Percentiles rank a stretch among this genome's conserved stretches.
phyloP scores from a whole-genome alignment of 2,888 invertebrate genomes.

The Cephus sareptanus region DNA sequence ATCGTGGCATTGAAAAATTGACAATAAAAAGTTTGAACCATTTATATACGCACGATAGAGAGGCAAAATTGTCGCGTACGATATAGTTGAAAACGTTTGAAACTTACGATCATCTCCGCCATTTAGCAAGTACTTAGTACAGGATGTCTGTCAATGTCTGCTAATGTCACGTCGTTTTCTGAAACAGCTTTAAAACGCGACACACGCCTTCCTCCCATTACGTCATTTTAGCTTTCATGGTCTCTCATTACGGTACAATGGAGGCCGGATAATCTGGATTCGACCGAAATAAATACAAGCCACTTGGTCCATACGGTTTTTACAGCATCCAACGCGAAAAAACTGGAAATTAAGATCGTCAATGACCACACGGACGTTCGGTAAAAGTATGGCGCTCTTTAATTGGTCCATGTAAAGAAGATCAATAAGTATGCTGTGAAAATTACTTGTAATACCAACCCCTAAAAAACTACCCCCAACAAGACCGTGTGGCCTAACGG shows the following conservation, averaged over 20 bases:
- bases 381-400: not conserved
- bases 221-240: conserved; percentile 44
- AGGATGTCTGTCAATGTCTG: conserved; percentile 55
- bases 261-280: conserved; percentile 18
- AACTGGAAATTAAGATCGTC: not conserved
- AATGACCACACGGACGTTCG: not conserved
- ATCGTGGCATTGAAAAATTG: not conserved
- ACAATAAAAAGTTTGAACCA: not conserved
- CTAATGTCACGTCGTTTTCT: conserved; percentile 52
- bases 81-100: not conserved
- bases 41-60: not conserved
- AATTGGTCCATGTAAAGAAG: not conserved
- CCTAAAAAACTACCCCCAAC: conserved; percentile 40
- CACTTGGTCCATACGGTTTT: not conserved
- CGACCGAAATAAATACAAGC: conserved; percentile 13
- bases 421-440: not conserved
- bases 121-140: conserved; percentile 54
- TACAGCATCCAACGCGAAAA: not conserved
- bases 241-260: conserved; percentile 26
- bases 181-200: conserved; percentile 31
- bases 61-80: not conserved
- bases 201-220: conserved; percentile 50
- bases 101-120: conserved; percentile 46
- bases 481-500: conserved; percentile 76
- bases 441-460: not conserved